Evolutionary conservation across 1,140 invertebrate genomes (phyloP).

Genomic region (Drosophila arawakana): DNA sequence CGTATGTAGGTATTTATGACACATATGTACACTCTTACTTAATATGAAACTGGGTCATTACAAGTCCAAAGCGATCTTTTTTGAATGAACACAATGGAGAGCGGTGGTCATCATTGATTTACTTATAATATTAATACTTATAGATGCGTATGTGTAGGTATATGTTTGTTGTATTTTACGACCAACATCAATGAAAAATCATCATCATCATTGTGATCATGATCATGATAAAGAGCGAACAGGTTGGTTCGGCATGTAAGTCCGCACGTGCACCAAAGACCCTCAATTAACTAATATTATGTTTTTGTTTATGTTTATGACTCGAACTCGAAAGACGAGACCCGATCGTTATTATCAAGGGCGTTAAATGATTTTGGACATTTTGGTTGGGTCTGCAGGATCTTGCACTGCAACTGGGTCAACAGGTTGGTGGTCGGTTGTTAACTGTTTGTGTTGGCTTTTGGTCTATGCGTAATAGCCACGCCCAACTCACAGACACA

Average conservation of each 20-base stretch:
- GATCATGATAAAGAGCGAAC: slow-evolving; percentile 43
- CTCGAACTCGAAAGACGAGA: not conserved
- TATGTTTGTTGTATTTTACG: slow-evolving; percentile 40
- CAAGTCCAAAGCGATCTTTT: slow-evolving; percentile 54
- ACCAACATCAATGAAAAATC: slow-evolving; percentile 49
- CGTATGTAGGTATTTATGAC: slow-evolving; percentile 51
- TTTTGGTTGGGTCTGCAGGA: slow-evolving; percentile 47
- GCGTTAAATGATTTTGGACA: slow-evolving; percentile 51
- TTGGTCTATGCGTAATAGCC: slow-evolving; percentile 46
- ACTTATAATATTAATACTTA: slow-evolving; percentile 3
- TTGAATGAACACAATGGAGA: slow-evolving; percentile 56
- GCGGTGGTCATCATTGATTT: slow-evolving; percentile 59
- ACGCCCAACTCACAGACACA: slow-evolving; percentile 42
- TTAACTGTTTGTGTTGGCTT: slow-evolving; percentile 6
- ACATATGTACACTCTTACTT: slow-evolving; percentile 54
- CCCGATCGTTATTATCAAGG: slow-evolving; percentile 46
- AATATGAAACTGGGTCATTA: slow-evolving; percentile 78
- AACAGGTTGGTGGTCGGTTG: slow-evolving; percentile 19
- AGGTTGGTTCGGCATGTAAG: slow-evolving; percentile 47
- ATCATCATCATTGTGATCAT: slow-evolving; percentile 24
- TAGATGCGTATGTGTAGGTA: not conserved
- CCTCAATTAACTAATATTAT: slow-evolving; percentile 38
- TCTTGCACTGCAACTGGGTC: slow-evolving; percentile 56
- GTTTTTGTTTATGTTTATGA: slow-evolving; percentile 39
- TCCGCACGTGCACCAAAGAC: slow-evolving; percentile 57